These are phyloP conservation scores for Augochlora pura DNA, from an alignment of 1,140 invertebrate species.

Conservation along the genomic window DNA sequence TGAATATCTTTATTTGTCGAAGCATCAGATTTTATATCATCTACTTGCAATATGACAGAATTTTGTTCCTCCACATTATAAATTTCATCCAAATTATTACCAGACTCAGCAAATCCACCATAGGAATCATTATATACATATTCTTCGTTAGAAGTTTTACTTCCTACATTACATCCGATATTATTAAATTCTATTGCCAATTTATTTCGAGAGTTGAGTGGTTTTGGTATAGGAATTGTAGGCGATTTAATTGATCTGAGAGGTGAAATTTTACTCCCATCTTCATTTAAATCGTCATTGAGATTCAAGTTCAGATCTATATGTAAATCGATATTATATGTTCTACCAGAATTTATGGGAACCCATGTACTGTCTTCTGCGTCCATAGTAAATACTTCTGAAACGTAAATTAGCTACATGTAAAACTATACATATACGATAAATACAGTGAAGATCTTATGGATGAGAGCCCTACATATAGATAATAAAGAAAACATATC, in stretches of 20 bases:
- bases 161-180: conserved; percentile 84
- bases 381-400: conserved; percentile 82
- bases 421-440: no score
- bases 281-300: conserved; percentile 71
- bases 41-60: conserved; percentile 2
- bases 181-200: conserved; percentile 80
- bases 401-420: background rate
- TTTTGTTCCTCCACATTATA: conserved; percentile 42
- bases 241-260: conserved; percentile 78
- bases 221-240: conserved; percentile 82
- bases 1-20: conserved; percentile 16
- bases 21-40: conserved; percentile 36
- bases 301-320: conserved; percentile 70
- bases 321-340: conserved; percentile 66
- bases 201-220: conserved; percentile 74
- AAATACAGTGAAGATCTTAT: no score
- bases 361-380: conserved; percentile 78
- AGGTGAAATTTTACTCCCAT: conserved; percentile 65
- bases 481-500: background rate
- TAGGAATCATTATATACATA: conserved; percentile 37
- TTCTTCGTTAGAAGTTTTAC: conserved; percentile 79
- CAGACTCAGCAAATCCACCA: conserved; percentile 18
- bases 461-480: no score
- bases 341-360: conserved; percentile 45
- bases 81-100: conserved; percentile 36